phyloP scores from a whole-genome alignment of 2,113 vertebrate species.

The Desmodus rotundus region DNA sequence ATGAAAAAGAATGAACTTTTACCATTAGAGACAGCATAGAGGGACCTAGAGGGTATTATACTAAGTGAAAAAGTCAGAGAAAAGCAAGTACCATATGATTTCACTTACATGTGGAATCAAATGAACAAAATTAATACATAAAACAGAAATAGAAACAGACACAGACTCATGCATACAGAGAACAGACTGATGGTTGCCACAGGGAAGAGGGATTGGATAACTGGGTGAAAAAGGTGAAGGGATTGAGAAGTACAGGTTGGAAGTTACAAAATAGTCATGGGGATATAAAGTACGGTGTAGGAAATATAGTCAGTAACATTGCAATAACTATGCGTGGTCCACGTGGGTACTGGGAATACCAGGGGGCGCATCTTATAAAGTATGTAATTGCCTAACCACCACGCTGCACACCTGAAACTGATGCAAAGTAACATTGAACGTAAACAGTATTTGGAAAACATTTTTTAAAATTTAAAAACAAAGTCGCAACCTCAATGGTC shows the following conservation, averaged over 20 bases:
- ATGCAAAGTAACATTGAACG: background rate
- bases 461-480: background rate
- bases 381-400: background rate
- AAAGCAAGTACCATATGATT: background rate
- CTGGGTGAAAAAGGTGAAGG: background rate
- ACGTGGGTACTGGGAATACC: background rate
- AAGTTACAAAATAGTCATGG: background rate
- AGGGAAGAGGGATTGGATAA: background rate
- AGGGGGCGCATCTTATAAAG: background rate
- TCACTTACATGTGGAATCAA: background rate
- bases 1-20: background rate
- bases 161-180: background rate
- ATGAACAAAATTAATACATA: background rate
- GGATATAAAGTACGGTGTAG: background rate
- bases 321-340: background rate
- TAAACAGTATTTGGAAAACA: background rate
- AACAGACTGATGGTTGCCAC: background rate
- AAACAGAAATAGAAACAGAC: background rate
- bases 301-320: background rate
- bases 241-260: background rate
- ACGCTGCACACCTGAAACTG: background rate
- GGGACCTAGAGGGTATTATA: background rate
- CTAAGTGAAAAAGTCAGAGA: background rate
- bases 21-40: background rate
- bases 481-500: background rate